These are phyloP conservation scores for Drosophila sp. DNA, from an alignment of 1,140 invertebrate genomes.

Conservation along the genomic window DNA sequence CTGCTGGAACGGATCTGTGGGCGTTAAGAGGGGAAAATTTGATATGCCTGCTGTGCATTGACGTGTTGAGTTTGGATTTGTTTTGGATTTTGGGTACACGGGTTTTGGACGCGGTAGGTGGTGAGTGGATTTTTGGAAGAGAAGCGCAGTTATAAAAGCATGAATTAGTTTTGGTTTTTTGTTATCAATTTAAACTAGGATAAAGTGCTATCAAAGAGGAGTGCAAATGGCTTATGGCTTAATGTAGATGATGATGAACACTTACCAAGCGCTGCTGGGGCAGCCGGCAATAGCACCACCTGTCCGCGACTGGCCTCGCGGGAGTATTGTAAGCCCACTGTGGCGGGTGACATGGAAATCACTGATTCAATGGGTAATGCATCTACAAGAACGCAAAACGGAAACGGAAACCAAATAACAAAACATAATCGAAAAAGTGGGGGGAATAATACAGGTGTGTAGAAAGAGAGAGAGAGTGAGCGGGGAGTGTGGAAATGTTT, in stretches of 20 bases:
- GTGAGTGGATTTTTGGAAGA: conserved; percentile 37
- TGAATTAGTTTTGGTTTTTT: conserved; percentile 72
- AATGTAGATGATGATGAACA: conserved; percentile 24
- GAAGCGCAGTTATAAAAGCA: conserved; percentile 79
- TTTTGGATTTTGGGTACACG: conserved; percentile 31
- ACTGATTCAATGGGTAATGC: conserved; percentile 88
- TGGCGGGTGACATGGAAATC: conserved; percentile 87
- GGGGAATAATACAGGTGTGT: conserved; percentile 9
- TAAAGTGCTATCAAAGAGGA: conserved; percentile 33
- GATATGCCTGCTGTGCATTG: conserved; percentile 76
- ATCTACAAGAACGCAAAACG: conserved; percentile 83
- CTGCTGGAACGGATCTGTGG: conserved; percentile 89
- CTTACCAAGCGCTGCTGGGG: conserved; percentile 84
- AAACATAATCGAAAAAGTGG: conserved; percentile 50
- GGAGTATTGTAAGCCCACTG: conserved; percentile 90
- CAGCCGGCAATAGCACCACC: conserved; percentile 88
- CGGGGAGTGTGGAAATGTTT: conserved; percentile 5
- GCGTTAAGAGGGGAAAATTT: conserved; percentile 82
- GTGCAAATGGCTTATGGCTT: conserved; percentile 20
- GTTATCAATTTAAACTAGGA: conserved; percentile 42
- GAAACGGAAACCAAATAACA: conserved; percentile 67
- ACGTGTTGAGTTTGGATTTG: conserved; percentile 38
- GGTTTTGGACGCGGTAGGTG: conserved; percentile 17
- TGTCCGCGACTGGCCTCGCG: conserved; percentile 92
- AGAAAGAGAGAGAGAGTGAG: not conserved